Percentiles rank a stretch among this genome's conserved stretches.
Evolutionary conservation across 2,888 invertebrate species (phyloP).

Genomic region (Antitype chi): DNA sequence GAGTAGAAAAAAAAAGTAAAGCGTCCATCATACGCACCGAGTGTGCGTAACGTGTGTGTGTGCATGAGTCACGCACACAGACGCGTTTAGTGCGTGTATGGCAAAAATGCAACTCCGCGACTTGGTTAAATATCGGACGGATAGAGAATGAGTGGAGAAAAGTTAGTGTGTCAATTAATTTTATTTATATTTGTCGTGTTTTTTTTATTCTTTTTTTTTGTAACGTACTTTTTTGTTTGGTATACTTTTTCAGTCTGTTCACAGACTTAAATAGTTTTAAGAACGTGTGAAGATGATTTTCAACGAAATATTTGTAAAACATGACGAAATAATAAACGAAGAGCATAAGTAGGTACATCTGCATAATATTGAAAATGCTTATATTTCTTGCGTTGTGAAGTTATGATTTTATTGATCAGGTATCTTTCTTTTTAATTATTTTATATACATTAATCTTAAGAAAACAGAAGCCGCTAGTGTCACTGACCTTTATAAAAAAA

Average conservation of each 20-base stretch:
- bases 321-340: not conserved
- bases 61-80: constrained; percentile 72
- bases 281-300: not conserved
- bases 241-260: too few relatives aligned
- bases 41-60: constrained; percentile 61
- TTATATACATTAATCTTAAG: not conserved
- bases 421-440: not conserved
- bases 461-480: not conserved
- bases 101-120: constrained; percentile 90
- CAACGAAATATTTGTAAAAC: not conserved
- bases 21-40: constrained; percentile 74
- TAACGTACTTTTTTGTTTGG: not conserved
- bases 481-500: not conserved
- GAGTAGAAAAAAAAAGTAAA: constrained; percentile 67
- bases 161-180: not conserved
- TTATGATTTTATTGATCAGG: not conserved
- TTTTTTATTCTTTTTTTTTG: not conserved
- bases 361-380: not conserved
- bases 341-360: not conserved
- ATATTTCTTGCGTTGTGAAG: not conserved
- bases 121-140: constrained; percentile 88
- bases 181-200: not conserved
- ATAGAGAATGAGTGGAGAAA: constrained; percentile 71
- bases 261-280: not conserved
- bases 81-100: constrained; percentile 83